Evolutionary conservation across 1,140 invertebrate genomes (phyloP).

Genomic region (Microplitis mediator): DNA sequence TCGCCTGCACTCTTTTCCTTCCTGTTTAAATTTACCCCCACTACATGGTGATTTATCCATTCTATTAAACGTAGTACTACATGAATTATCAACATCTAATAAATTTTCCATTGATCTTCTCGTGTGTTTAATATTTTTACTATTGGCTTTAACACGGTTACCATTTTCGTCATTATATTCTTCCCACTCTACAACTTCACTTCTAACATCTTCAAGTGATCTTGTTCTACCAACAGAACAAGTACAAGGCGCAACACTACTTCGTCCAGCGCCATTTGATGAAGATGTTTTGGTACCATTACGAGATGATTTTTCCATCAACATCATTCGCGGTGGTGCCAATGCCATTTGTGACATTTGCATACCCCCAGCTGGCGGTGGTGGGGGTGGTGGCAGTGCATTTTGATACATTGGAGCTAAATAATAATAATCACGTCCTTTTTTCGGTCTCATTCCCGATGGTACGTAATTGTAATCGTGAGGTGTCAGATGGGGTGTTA

Average conservation of each 20-base stretch:
- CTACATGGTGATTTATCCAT: constrained; percentile 33
- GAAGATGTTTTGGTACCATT: constrained; percentile 50
- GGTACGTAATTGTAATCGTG: constrained; percentile 63
- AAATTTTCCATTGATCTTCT: constrained; percentile 75
- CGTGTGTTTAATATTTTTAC: constrained; percentile 58
- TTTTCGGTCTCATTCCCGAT: constrained; percentile 60
- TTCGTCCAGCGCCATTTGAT: constrained; percentile 40
- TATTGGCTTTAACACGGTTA: constrained; percentile 61
- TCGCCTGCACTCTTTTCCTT: constrained; percentile 45
- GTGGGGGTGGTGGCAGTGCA: constrained; percentile 66
- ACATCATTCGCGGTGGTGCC: constrained; percentile 48
- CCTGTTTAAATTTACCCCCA: constrained; percentile 23
- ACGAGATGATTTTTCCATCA: constrained; percentile 56
- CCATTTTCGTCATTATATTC: constrained; percentile 67
- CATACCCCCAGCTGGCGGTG: constrained; percentile 37
- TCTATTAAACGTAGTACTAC: constrained; percentile 22
- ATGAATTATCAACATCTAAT: constrained; percentile 60
- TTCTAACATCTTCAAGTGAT: constrained; percentile 73
- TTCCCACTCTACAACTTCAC: constrained; percentile 71
- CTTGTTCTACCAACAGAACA: constrained; percentile 67
- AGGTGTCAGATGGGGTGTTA: constrained; percentile 41
- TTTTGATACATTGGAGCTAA: constrained; percentile 72
- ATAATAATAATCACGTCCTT: constrained; percentile 73
- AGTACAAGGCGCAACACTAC: constrained; percentile 61
- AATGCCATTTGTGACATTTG: constrained; percentile 29